phyloP scores from a whole-genome alignment of 2,888 invertebrate species.

The Clepsis dumicolana region DNA sequence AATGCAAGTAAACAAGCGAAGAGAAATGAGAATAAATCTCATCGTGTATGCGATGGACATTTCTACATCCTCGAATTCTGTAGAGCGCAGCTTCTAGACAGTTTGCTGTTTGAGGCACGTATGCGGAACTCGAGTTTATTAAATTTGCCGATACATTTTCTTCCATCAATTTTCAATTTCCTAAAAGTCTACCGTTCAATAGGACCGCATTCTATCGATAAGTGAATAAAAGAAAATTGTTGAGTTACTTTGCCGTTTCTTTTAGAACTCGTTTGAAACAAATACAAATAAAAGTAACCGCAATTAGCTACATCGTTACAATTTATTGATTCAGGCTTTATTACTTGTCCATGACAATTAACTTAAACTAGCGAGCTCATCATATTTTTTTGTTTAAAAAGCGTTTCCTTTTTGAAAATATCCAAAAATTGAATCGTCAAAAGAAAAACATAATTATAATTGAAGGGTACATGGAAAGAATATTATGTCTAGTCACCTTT shows the following conservation, averaged over 20 bases:
- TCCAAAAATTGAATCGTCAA: too few species aligned
- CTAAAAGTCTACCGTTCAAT: neutral
- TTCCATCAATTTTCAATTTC: slow-evolving; percentile 5
- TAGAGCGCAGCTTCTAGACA: slow-evolving; percentile 1
- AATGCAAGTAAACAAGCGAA: slow-evolving; percentile 1
- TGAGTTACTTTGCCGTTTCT: neutral
- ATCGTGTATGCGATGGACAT: neutral
- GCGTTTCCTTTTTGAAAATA: too few species aligned
- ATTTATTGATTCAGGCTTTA: too few species aligned
- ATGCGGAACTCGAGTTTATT: slow-evolving; percentile 20
- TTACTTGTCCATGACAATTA: too few species aligned
- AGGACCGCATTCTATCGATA: neutral
- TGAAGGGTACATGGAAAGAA: too few species aligned
- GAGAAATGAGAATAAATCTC: slow-evolving; percentile 14
- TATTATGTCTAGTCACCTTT: too few species aligned
- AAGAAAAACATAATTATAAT: too few species aligned
- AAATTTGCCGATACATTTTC: slow-evolving; percentile 18
- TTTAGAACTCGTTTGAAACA: neutral
- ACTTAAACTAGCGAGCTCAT: too few species aligned
- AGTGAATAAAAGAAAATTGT: neutral
- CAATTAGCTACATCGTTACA: too few species aligned
- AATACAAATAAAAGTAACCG: too few species aligned
- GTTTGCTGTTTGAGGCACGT: slow-evolving; percentile 13
- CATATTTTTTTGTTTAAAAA: too few species aligned
- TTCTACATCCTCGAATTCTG: neutral